A percentile compares a stretch with the other conserved stretches of the same genome.
phyloP scores from a whole-genome alignment of 2,113 vertebrate species.

The Thymallus thymallus region DNA sequence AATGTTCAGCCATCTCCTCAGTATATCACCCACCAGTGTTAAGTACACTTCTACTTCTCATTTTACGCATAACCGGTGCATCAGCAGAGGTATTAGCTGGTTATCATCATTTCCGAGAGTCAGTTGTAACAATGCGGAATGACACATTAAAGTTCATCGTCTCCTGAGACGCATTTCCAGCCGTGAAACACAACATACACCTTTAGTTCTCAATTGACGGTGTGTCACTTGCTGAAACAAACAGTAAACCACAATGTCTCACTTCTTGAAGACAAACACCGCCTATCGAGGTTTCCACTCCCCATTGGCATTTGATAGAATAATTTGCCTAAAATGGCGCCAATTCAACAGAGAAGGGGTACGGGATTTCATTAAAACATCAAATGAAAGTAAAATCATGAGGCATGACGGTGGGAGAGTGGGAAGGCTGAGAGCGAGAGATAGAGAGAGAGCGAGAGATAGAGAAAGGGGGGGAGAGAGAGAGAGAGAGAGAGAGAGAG shows the following conservation, averaged over 20 bases:
- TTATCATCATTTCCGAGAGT: not conserved
- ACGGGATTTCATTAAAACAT: conserved; percentile 75
- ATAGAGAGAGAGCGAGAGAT: conserved; percentile 48
- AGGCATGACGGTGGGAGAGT: conserved; percentile 66
- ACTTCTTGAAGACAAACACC: conserved; percentile 56
- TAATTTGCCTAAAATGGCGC: conserved; percentile 68
- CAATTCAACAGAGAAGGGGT: conserved; percentile 62
- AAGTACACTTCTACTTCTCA: conserved; percentile 33
- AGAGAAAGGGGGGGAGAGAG: conserved; percentile 9
- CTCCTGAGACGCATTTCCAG: conserved; percentile 13
- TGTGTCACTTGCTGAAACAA: conserved; percentile 21
- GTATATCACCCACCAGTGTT: conserved; percentile 35
- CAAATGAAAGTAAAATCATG: conserved; percentile 75
- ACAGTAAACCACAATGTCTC: conserved; percentile 27
- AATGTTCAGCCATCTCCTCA: conserved; percentile 22
- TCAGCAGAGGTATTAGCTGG: conserved; percentile 13
- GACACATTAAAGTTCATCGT: not conserved
- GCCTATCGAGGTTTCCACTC: conserved; percentile 49
- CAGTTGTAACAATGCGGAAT: conserved; percentile 18
- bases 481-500: no score
- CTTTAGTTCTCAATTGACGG: conserved; percentile 14
- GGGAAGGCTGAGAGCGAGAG: conserved; percentile 47
- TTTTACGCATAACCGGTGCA: conserved; percentile 42
- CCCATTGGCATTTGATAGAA: conserved; percentile 67
- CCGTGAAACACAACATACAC: conserved; percentile 21